A percentile compares a stretch with the other conserved stretches of the same genome.
These are phyloP conservation scores for Parochlus steinenii DNA, from an alignment of 2,888 invertebrate genomes.

Conservation along the genomic window DNA sequence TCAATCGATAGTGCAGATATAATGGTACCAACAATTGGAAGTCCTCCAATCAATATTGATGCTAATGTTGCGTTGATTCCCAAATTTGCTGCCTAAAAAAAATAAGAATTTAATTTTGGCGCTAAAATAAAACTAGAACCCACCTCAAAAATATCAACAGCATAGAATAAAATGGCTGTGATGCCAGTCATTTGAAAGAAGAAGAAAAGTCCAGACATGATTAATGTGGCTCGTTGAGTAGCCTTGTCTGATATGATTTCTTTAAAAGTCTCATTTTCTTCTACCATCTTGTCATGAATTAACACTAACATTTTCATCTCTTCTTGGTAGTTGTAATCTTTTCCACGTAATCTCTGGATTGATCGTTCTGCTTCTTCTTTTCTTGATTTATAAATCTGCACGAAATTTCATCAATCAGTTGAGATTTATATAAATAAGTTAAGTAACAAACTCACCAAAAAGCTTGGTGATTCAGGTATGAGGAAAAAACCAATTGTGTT, in stretches of 20 bases:
- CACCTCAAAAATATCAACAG: no score
- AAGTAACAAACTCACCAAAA: no score
- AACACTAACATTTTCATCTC: constrained; percentile 1
- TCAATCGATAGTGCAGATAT: no score
- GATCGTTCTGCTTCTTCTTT: constrained; percentile 3
- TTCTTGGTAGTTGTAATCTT: not conserved
- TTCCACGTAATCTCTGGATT: not conserved
- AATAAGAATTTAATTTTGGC: no score
- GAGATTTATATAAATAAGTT: no score
- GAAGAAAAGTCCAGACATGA: not conserved
- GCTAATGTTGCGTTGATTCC: no score
- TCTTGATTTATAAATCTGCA: not conserved
- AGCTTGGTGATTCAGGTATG: constrained; percentile 6
- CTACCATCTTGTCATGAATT: no score
- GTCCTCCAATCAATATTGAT: no score
- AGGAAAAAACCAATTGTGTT: not conserved
- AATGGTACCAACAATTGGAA: no score
- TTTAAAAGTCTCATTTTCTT: not conserved
- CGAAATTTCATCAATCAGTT: no score
- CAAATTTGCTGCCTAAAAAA: no score
- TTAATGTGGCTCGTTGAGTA: constrained; percentile 4
- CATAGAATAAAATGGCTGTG: constrained; percentile 4
- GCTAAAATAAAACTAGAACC: no score
- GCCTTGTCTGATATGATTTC: not conserved
- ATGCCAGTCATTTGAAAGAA: constrained; percentile 9